Evolutionary conservation across 2,113 vertebrate species (phyloP).

Genomic region (Gambusia holbrooki): DNA sequence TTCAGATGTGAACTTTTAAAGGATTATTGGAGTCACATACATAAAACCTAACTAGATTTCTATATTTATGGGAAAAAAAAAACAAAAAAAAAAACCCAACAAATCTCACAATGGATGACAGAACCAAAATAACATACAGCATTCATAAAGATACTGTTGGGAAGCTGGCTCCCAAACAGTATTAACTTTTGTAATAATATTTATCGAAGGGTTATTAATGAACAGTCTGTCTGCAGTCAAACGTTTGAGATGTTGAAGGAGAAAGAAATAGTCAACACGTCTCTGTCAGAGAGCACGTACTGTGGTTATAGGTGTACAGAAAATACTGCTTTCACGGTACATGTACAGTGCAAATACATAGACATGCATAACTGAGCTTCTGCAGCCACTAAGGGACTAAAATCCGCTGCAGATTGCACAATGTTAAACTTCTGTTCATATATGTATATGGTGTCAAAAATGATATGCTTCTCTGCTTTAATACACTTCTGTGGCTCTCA

Average conservation of each 20-base stretch:
- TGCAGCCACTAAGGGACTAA: constrained; percentile 51
- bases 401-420: constrained; percentile 76
- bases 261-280: constrained; percentile 30
- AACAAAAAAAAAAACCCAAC: no score
- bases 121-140: constrained; percentile 59
- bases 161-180: constrained; percentile 99
- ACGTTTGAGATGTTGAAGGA: constrained; percentile 45
- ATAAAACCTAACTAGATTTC: constrained; percentile 78
- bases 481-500: constrained; percentile 29
- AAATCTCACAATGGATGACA: constrained; percentile 71
- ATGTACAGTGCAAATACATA: constrained; percentile 48
- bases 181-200: constrained; percentile 94
- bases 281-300: constrained; percentile 40
- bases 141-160: constrained; percentile 80
- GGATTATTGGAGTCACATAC: constrained; percentile 66
- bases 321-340: constrained; percentile 46
- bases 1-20: constrained; percentile 65
- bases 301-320: constrained; percentile 40
- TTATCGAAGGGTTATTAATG: constrained; percentile 85
- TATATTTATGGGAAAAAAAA: constrained; percentile 80
- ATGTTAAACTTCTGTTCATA: constrained; percentile 60
- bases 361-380: constrained; percentile 59
- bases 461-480: constrained; percentile 32
- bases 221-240: constrained; percentile 42
- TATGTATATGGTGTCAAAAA: constrained; percentile 73